Conservation (phyloP, 2,113 vertebrate genomes). For the Trochalopteron elliotii region DNA sequence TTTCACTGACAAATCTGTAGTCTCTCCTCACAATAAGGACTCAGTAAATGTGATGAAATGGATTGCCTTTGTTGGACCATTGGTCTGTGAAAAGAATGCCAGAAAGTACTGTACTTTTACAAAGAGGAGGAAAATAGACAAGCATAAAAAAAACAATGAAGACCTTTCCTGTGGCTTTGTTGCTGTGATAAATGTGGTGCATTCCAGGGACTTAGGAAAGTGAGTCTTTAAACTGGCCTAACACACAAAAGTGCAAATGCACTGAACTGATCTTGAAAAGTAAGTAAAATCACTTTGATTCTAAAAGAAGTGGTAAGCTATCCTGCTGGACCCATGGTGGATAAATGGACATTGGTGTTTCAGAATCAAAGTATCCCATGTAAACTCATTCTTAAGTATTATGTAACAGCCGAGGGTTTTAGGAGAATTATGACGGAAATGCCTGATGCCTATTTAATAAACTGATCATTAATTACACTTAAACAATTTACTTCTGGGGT, state of each 20-base stretch:
- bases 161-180: neutral
- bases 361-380: neutral
- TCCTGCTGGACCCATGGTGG: neutral
- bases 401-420: slow-evolving; percentile 39
- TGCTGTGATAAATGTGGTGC: slow-evolving; percentile 6
- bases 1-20: neutral
- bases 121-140: neutral
- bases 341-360: neutral
- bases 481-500: slow-evolving; percentile 29
- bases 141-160: neutral
- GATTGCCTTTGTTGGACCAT: neutral
- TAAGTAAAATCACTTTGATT: neutral
- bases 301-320: neutral
- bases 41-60: neutral
- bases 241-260: neutral
- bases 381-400: slow-evolving; percentile 10
- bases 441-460: slow-evolving; percentile 47
- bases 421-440: slow-evolving; percentile 47
- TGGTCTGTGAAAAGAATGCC: neutral
- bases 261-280: neutral
- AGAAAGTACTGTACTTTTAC: slow-evolving; percentile 19
- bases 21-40: neutral
- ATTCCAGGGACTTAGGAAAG: neutral
- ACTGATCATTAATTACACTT: slow-evolving; percentile 53
- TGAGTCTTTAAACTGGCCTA: neutral